Percentiles rank a stretch among this genome's conserved stretches.
phyloP scores from a whole-genome alignment of 2,888 invertebrate species.

The Tanytarsus gracilentus region DNA sequence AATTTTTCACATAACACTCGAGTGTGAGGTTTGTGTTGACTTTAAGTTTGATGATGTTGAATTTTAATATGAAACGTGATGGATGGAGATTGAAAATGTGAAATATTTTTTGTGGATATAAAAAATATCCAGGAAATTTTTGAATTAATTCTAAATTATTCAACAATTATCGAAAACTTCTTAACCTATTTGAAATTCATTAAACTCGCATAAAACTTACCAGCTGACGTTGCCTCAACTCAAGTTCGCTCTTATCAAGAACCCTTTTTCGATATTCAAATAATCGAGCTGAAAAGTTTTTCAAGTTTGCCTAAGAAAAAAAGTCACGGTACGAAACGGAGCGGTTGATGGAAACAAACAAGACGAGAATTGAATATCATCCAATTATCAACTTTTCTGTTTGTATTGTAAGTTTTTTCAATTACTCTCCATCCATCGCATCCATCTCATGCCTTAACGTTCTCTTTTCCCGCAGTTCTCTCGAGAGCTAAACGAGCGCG shows the following conservation, averaged over 20 bases:
- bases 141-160: background rate
- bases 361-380: constrained; percentile 23
- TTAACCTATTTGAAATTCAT: too few species aligned
- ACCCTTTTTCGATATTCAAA: too few species aligned
- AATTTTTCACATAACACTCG: too few species aligned
- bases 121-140: too few species aligned
- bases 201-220: too few species aligned
- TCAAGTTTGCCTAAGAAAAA: background rate
- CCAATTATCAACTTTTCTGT: constrained; percentile 28
- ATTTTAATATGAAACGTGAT: background rate
- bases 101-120: too few species aligned
- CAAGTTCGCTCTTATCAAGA: too few species aligned
- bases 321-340: background rate
- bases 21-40: too few species aligned
- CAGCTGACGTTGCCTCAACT: too few species aligned
- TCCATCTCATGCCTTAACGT: constrained; percentile 7
- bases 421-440: constrained; percentile 22
- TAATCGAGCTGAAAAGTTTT: too few species aligned
- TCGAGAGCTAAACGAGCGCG: constrained; percentile 11
- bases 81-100: background rate
- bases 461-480: constrained; percentile 11
- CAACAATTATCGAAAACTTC: too few species aligned
- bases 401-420: constrained; percentile 24
- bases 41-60: too few species aligned
- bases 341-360: constrained; percentile 20